Conservation (phyloP, 2,888 invertebrate genomes). For the Pelosia muscerda region DNA sequence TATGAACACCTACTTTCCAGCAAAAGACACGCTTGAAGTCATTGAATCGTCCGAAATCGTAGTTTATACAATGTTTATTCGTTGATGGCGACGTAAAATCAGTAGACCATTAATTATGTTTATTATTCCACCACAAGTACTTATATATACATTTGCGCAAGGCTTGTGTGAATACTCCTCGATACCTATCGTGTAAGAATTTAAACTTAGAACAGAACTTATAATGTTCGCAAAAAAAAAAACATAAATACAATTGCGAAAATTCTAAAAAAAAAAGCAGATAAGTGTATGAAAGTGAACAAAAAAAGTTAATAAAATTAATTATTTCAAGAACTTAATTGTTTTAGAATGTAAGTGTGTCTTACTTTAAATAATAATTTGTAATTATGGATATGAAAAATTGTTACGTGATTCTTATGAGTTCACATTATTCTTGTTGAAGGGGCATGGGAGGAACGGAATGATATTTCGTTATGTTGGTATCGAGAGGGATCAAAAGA, state of each 20-base stretch:
- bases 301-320: slow-evolving; percentile 60
- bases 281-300: slow-evolving; percentile 65
- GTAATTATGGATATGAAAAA: slow-evolving; percentile 19
- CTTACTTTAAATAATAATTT: slow-evolving; percentile 39
- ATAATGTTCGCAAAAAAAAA: slow-evolving; percentile 46
- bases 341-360: slow-evolving; percentile 60
- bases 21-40: not conserved
- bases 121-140: slow-evolving; percentile 29
- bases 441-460: slow-evolving; percentile 30
- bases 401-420: slow-evolving; percentile 39
- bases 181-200: slow-evolving; percentile 41
- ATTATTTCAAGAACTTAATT: slow-evolving; percentile 64
- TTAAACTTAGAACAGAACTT: slow-evolving; percentile 45
- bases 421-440: slow-evolving; percentile 33
- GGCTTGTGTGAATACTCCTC: slow-evolving; percentile 34
- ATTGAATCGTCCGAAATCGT: slow-evolving; percentile 22
- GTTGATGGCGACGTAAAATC: not conserved
- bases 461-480: slow-evolving; percentile 43
- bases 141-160: slow-evolving; percentile 38
- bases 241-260: slow-evolving; percentile 53
- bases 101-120: slow-evolving; percentile 13
- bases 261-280: slow-evolving; percentile 69
- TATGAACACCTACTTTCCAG: no score
- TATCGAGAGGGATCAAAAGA: slow-evolving; percentile 23
- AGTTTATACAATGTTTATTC: slow-evolving; percentile 19